Percentiles rank a stretch among this genome's conserved stretches.
These are phyloP conservation scores for Dicyrtomina minuta DNA, from an alignment of 2,888 invertebrate genomes.

Conservation along the genomic window DNA sequence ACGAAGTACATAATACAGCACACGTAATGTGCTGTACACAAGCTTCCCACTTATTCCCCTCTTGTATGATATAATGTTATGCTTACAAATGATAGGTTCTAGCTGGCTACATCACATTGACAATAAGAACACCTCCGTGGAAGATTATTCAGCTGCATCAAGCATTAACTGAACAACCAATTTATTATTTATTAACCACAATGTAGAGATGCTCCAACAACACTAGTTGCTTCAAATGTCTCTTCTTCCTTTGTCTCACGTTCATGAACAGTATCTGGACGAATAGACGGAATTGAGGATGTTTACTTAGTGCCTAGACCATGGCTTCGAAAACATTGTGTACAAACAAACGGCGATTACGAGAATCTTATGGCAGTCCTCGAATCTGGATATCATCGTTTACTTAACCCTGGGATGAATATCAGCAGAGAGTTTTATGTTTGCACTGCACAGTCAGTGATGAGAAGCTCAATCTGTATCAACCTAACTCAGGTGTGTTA, in stretches of 20 bases:
- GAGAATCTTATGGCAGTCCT: not conserved
- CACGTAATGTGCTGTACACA: not conserved
- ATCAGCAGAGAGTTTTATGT: not conserved
- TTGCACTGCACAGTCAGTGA: slow-evolving; percentile 11
- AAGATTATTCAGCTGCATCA: slow-evolving; percentile 18
- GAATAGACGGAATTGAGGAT: not conserved
- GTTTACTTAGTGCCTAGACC: not conserved
- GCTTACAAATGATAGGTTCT: too few species aligned
- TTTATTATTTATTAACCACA: slow-evolving; percentile 16
- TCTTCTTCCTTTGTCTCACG: not conserved
- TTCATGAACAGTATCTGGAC: not conserved
- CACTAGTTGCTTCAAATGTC: not conserved
- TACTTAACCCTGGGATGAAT: slow-evolving; percentile 21
- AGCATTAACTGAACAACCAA: not conserved
- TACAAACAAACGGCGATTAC: slow-evolving; percentile 8
- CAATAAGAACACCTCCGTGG: slow-evolving; percentile 1
- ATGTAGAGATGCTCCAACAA: not conserved
- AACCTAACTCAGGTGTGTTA: slow-evolving; percentile 21
- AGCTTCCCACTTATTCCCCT: not conserved
- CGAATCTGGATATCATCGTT: not conserved
- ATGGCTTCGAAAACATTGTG: slow-evolving; percentile 15
- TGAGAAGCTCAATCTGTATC: slow-evolving; percentile 18
- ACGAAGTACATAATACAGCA: not conserved
- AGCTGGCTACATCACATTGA: not conserved
- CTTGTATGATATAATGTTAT: not conserved